Evolutionary conservation across 1,140 invertebrate genomes (phyloP).

Genomic region (Pseudomyrmex dendroicus): DNA sequence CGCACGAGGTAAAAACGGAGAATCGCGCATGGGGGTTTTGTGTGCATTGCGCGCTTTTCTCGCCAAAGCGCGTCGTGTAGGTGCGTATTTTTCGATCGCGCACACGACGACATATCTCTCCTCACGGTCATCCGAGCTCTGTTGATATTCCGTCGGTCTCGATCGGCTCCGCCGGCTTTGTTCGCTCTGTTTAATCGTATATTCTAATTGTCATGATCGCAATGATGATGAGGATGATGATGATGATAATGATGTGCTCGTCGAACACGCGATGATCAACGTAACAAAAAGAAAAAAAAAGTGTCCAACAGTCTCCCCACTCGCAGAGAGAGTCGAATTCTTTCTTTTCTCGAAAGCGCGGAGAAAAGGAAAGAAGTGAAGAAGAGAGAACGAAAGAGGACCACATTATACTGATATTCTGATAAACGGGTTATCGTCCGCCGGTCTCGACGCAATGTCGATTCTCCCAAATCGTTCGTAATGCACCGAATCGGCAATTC

Average conservation of each 20-base stretch:
- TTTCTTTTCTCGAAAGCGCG: background rate
- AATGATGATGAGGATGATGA: conserved; percentile 10
- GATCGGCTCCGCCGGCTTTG: conserved; percentile 15
- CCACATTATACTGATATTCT: background rate
- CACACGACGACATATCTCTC: conserved; percentile 24
- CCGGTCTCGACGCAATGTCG: conserved; percentile 32
- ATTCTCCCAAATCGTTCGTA: conserved; percentile 33
- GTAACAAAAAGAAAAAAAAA: too few species aligned
- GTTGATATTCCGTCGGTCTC: conserved; percentile 1
- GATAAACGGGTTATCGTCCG: background rate
- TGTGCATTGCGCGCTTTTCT: conserved; percentile 18
- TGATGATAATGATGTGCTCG: background rate
- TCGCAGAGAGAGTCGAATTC: background rate
- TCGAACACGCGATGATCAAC: background rate
- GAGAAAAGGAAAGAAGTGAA: background rate
- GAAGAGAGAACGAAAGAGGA: conserved; percentile 19
- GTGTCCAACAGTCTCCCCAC: background rate
- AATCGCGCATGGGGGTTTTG: conserved; percentile 61
- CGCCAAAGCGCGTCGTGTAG: conserved; percentile 10
- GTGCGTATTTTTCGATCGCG: conserved; percentile 19
- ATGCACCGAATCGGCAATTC: background rate
- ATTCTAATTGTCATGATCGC: background rate
- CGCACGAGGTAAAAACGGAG: conserved; percentile 51
- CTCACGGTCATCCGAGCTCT: conserved; percentile 25
- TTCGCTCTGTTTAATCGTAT: conserved; percentile 26